Percentiles rank a stretch among this genome's conserved stretches.
phyloP scores from a whole-genome alignment of 1,140 invertebrate species.

The Drosophila pachea region DNA sequence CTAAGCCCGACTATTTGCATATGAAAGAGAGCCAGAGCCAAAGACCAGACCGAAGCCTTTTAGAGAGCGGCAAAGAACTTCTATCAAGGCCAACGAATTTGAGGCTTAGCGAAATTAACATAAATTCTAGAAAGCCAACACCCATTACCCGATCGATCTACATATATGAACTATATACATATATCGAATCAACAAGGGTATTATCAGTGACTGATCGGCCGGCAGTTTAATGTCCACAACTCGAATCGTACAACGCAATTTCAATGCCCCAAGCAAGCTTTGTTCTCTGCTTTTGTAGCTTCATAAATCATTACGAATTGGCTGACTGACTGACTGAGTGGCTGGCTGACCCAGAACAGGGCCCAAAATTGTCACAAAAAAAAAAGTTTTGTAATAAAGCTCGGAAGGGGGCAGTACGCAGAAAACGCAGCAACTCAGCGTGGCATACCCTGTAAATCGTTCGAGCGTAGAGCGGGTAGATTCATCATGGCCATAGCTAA shows the following conservation, averaged over 20 bases:
- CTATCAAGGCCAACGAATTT: constrained; percentile 14
- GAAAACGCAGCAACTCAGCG: not conserved
- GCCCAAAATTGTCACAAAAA: constrained; percentile 41
- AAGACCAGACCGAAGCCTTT: constrained; percentile 14
- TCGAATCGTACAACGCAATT: constrained; percentile 22
- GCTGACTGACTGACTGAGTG: constrained; percentile 5
- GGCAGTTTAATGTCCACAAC: constrained; percentile 10
- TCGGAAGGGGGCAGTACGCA: constrained; percentile 1
- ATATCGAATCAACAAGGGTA: not conserved
- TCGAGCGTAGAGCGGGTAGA: not conserved
- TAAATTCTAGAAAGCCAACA: constrained; percentile 8
- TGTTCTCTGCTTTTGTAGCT: not conserved
- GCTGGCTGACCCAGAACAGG: constrained; percentile 16
- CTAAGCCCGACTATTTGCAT: constrained; percentile 18
- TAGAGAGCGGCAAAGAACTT: not conserved
- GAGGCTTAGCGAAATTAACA: constrained; percentile 5
- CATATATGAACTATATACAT: not conserved
- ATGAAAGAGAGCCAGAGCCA: constrained; percentile 15
- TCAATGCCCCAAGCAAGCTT: not conserved
- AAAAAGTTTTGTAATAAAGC: constrained; percentile 35
- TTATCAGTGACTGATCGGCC: constrained; percentile 12
- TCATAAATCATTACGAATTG: constrained; percentile 57
- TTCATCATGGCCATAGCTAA: not conserved
- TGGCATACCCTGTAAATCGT: not conserved
- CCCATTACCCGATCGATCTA: not conserved